Conservation (phyloP, 2,113 vertebrate genomes). For the Delphinus delphis region DNA sequence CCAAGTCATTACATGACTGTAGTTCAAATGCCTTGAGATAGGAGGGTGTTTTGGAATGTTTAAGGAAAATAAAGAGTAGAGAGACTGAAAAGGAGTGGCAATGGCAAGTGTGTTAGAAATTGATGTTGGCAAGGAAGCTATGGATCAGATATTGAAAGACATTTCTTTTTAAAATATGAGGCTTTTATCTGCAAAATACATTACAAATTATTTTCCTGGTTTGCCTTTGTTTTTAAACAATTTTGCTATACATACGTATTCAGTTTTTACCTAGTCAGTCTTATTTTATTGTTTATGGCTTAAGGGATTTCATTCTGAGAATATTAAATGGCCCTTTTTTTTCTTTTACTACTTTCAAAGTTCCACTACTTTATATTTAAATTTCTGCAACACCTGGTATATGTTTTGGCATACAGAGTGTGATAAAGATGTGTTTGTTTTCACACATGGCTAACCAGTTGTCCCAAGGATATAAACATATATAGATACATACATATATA, state of each 20-base stretch:
- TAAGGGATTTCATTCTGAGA: slow-evolving; percentile 4
- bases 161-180: neutral
- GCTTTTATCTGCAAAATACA: neutral
- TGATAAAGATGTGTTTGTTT: neutral
- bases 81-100: neutral
- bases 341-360: neutral
- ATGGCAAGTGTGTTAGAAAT: neutral
- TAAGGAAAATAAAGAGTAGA: neutral
- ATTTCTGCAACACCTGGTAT: neutral
- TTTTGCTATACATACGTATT: neutral
- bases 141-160: neutral
- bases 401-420: neutral
- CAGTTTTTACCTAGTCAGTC: neutral
- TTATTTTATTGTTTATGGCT: neutral
- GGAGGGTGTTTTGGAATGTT: neutral
- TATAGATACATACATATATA: neutral
- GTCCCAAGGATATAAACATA: neutral
- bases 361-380: slow-evolving; percentile 24
- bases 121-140: neutral
- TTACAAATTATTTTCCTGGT: neutral
- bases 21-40: neutral
- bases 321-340: slow-evolving; percentile 11
- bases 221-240: neutral
- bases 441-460: neutral
- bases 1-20: neutral